Evolutionary conservation across 2,113 vertebrate species (phyloP), one percentile per base, ranked within the genome.

Genomic region (Mormyrus iriodes): DNA sequence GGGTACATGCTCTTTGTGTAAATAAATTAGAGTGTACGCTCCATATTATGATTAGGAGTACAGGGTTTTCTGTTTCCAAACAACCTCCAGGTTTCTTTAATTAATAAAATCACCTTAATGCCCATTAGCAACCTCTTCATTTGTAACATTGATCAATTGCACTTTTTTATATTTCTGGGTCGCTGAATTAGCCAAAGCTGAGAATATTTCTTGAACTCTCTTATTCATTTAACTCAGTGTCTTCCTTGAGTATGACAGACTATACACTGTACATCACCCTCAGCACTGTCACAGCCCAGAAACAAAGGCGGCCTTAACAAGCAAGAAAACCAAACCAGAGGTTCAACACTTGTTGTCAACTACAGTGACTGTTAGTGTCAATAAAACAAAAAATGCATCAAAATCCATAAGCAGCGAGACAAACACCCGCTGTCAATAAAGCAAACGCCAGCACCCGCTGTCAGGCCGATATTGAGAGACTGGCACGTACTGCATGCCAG

Each of bases 11-110:
- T 87, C 73, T 69, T 86, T 89, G 55, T 39, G 10, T 46, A 51
- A 53, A 86, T 89, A 86, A 89, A 86, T 69, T 89, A 89, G 52
- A 69, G 84, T 39, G 27, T 49, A 49, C 27, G 15, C 21, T 89
- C 53, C 42, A 46, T 84, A 55, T 84, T 84, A n/a, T 39, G 53
- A 58, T 52, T 19, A 9, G 51, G 35, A 85, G 79, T 86, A 51
- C 24, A 39, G 21, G 44, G 48, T 61, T 58, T 65, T 86, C 89
- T 46, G 83, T 86, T 44, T 69, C 27, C 10, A 86, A 85, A 53
- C 42, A 73, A 52, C 39, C 52, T 17, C 84, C 24, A 27, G 21
- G 17, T 6, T 48, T 17, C 15, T 88, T 84, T 88, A 88, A 58
- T 90, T 42, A 88, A 83, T 88, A 82, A 46, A 55, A 31, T 35